A percentile compares a stretch with the other conserved stretches of the same genome.
Evolutionary conservation across 2,113 vertebrate genomes (phyloP).

Genomic region (Marmota flaviventris): DNA sequence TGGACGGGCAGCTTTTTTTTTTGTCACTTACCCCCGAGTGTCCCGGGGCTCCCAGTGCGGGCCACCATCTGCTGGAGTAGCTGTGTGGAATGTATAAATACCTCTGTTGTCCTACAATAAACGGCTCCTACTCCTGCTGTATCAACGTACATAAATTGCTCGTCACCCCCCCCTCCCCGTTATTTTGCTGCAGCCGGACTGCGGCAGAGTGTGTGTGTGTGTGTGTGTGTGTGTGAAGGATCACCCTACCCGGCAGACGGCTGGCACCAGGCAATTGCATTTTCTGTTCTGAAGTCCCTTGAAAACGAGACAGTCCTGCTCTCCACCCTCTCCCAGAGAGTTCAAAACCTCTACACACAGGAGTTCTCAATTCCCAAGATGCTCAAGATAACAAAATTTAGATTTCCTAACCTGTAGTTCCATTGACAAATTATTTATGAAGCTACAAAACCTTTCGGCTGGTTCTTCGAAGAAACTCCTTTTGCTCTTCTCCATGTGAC

Average conservation of each 20-base stretch:
- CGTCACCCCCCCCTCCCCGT: no score
- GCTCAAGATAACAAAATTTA: constrained; percentile 21
- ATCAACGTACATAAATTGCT: no score
- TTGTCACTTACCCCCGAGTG: no score
- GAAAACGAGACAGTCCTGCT: neutral
- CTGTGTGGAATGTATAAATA: no score
- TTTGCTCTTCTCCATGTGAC: neutral
- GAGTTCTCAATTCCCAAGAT: neutral
- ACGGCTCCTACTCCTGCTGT: no score
- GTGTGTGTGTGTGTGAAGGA: neutral
- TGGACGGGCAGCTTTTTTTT: no score
- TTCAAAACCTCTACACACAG: neutral
- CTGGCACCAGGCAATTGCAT: neutral
- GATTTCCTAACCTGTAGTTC: constrained; percentile 39
- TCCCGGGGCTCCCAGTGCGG: no score
- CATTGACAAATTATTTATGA: constrained; percentile 30
- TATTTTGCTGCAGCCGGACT: no score
- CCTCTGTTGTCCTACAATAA: no score
- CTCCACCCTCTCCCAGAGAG: neutral
- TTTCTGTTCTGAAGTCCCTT: neutral
- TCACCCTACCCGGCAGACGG: neutral
- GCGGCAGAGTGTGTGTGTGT: no score
- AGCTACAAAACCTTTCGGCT: neutral
- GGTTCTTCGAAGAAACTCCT: constrained; percentile 12
- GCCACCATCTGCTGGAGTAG: no score